phyloP scores from a whole-genome alignment of 1,140 invertebrate genomes.

The Bicyclus anynana region DNA sequence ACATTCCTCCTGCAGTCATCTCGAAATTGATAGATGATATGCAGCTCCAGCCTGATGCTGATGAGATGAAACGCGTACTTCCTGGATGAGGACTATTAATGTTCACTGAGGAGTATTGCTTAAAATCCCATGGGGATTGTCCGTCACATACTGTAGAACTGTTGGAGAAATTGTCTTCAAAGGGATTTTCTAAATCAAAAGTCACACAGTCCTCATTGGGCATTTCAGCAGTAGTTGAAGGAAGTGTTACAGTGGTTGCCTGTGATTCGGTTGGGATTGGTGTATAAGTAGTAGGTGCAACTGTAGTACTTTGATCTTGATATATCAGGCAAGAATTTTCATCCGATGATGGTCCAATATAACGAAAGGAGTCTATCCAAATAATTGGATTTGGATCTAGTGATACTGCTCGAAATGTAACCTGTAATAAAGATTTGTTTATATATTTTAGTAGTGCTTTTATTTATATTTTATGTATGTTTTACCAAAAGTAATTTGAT shows the following conservation, averaged over 20 bases:
- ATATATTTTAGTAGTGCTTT: too few relatives aligned
- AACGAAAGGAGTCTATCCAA: conserved; percentile 23
- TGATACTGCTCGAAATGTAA: background rate
- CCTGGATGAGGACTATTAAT: background rate
- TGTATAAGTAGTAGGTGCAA: background rate
- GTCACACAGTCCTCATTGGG: background rate
- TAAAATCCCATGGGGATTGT: background rate
- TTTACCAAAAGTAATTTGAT: too few relatives aligned
- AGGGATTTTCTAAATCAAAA: background rate
- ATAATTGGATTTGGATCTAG: background rate
- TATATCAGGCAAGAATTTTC: conserved; percentile 21
- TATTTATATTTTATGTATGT: too few relatives aligned
- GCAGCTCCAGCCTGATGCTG: conserved; percentile 26
- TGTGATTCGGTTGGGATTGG: background rate
- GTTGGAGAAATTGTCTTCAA: background rate
- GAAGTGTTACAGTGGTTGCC: too few relatives aligned
- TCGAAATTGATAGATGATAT: conserved; percentile 28
- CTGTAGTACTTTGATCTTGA: background rate
- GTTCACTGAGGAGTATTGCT: background rate
- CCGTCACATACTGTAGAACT: background rate
- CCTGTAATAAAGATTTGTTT: background rate
- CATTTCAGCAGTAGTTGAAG: background rate
- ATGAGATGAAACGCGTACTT: conserved; percentile 26
- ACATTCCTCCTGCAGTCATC: conserved; percentile 24
- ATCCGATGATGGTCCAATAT: conserved; percentile 17